These are phyloP conservation scores for Sinhomidia bicolor DNA, from an alignment of 2,888 invertebrate species.

Conservation along the genomic window DNA sequence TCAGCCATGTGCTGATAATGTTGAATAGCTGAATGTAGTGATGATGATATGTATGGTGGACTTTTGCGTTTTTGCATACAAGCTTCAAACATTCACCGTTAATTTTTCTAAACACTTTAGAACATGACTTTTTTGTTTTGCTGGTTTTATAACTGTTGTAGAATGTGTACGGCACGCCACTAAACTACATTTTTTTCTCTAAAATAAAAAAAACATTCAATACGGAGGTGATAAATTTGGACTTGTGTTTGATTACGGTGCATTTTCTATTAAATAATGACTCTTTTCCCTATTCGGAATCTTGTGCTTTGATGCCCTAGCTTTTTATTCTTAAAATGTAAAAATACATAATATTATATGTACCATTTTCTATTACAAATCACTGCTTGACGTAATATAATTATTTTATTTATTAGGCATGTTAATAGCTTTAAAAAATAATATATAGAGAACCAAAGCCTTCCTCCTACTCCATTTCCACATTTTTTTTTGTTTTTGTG, in stretches of 20 bases:
- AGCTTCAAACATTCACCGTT: background rate
- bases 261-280: conserved; percentile 33
- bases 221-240: conserved; percentile 69
- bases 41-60: too few species aligned
- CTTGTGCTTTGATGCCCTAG: background rate
- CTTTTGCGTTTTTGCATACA: too few species aligned
- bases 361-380: background rate
- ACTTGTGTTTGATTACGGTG: conserved; percentile 54
- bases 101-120: conserved; percentile 11
- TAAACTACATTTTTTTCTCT: conserved; percentile 2
- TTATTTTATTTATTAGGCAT: conserved; percentile 40
- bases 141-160: conserved; percentile 39
- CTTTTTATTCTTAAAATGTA: conserved; percentile 33
- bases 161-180: background rate
- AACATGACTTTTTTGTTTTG: background rate
- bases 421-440: background rate
- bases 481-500: conserved; percentile 22
- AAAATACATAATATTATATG: background rate
- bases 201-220: conserved; percentile 9
- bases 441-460: background rate
- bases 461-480: background rate
- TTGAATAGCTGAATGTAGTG: background rate
- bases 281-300: conserved; percentile 45
- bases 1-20: background rate
- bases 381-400: conserved; percentile 51